These are phyloP conservation scores for Callyntrura sp. DNA, from an alignment of 2,888 invertebrate species.

Conservation along the genomic window DNA sequence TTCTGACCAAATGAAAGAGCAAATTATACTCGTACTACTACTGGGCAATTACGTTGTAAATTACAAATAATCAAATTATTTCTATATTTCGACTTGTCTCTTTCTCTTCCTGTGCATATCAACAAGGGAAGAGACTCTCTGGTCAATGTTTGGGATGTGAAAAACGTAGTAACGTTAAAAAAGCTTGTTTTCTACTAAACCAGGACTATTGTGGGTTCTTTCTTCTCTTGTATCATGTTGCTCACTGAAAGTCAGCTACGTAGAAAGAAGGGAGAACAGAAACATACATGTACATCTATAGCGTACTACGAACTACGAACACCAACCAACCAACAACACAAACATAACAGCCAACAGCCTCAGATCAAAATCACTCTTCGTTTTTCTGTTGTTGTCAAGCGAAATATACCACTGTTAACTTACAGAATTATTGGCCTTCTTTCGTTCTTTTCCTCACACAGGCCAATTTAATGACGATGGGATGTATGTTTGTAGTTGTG, in stretches of 20 bases:
- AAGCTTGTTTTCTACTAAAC: not conserved
- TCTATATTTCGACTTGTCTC: not conserved
- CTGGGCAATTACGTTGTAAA: conserved; percentile 1
- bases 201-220: not conserved
- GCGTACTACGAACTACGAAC: too few relatives aligned
- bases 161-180: not conserved
- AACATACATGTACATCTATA: not conserved
- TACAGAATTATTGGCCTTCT: conserved; percentile 61
- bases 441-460: not conserved
- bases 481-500: not conserved
- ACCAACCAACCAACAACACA: too few relatives aligned
- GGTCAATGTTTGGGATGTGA: not conserved
- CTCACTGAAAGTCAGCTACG: not conserved
- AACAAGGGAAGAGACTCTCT: not conserved
- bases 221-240: not conserved
- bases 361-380: conserved; percentile 27
- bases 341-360: not conserved
- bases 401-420: conserved; percentile 52
- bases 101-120: conserved; percentile 28
- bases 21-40: too few relatives aligned
- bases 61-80: not conserved
- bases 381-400: conserved; percentile 69
- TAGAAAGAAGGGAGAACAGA: not conserved
- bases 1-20: not conserved
- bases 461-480: not conserved